Evolutionary conservation across 2,113 vertebrate species (phyloP).

Genomic region (Crypturellus undulatus): DNA sequence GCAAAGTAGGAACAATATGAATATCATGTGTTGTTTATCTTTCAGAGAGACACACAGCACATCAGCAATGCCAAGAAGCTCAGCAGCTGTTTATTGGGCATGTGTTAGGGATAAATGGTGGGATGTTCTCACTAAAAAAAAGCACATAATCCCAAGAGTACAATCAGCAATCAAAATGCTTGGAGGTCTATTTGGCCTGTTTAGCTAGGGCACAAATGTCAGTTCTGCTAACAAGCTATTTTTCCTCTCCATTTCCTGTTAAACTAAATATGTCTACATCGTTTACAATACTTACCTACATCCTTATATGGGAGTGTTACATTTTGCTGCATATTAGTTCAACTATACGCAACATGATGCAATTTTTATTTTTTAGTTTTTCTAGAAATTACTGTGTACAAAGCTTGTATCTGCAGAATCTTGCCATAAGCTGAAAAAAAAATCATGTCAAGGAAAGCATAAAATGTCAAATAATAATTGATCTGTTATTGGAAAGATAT

Average conservation of each 20-base stretch:
- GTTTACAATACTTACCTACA: background rate
- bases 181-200: background rate
- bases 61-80: background rate
- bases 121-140: background rate
- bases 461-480: background rate
- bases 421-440: background rate
- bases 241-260: background rate
- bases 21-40: background rate
- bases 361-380: background rate
- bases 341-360: background rate
- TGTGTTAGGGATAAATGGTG: background rate
- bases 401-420: background rate
- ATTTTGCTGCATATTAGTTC: background rate
- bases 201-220: background rate
- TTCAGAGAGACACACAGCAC: background rate
- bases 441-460: background rate
- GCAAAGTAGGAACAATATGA: slow-evolving; percentile 5
- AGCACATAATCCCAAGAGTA: background rate
- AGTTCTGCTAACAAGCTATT: background rate
- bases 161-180: background rate
- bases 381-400: background rate
- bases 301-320: background rate
- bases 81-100: background rate
- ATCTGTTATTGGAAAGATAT: background rate
- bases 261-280: background rate